Base-by-base conservation (phyloP, 2,888 invertebrate species). In the Eupelmus urozonus region DNA sequence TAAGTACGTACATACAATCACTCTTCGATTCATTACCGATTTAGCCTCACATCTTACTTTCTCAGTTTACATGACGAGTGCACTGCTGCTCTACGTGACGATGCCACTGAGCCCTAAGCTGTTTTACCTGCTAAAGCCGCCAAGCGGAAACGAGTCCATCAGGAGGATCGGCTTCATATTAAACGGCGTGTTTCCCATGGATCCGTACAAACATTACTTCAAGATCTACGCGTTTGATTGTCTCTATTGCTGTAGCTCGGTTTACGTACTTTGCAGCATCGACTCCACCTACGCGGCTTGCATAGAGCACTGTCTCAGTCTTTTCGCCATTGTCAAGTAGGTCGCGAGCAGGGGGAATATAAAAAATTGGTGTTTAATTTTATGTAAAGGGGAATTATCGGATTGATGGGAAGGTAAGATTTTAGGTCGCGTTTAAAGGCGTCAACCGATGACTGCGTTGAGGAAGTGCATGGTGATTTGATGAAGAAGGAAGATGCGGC, bases 311-410 rank as follows among this genome's bases (percentile, higher is more conserved):
- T 74, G 73, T 16, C 5, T 65, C 13, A 65, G 65, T 16, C 40
- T 74, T 0, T 74, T 74, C n/a, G 73, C 73, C 7, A 74, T 74
- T 5, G 55, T 74, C 23, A 74, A 74, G 73, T 72, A 53, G 29
- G 53, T 40, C 25, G 1, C 3, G 9, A 0, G 3, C 16, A 18
- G 40, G 7, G 4, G 18, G 4, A 51, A 25, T 34, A 20, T 27
- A 57, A 55, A 5, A 5, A 34, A 34, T 34, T 55, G 7, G 0
- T 67, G 23, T 23, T 18, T 4, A 23, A 25, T 16, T n/a, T 20
- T 3, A 23, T 23, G 1, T 40, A 29, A 16, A 29, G n/a, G 13
- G n/a, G n/a, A n/a, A n/a, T n/a, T n/a, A 27, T 57, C 27, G n/a
- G n/a, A 51, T 51, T 57, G 29, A 34, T 29, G 11, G 2, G 45